Conservation (phyloP, 2,888 invertebrate species). For the Euproctis similis region DNA sequence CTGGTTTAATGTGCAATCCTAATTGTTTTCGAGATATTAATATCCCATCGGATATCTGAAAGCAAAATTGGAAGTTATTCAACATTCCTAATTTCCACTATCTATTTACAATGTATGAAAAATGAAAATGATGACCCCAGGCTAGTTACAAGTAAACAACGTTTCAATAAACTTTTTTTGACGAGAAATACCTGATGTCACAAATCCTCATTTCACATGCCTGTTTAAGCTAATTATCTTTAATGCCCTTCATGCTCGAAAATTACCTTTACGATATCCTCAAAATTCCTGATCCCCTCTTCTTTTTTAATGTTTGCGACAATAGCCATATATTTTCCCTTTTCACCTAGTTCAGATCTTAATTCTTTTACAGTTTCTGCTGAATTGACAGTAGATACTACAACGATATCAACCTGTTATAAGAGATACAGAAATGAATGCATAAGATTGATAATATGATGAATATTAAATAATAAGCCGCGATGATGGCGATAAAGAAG, state of each 20-base stretch:
- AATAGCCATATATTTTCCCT: conserved; percentile 55
- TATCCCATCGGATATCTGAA: conserved; percentile 76
- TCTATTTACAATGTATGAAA: not conserved
- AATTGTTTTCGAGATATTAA: conserved; percentile 79
- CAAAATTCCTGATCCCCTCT: conserved; percentile 50
- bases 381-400: conserved; percentile 48
- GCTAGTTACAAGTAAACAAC: not conserved
- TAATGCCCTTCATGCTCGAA: no score
- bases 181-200: no score
- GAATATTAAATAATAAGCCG: no score
- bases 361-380: conserved; percentile 37
- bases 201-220: no score
- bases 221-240: no score
- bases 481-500: no score
- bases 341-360: conserved; percentile 46
- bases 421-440: not conserved
- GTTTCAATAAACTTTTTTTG: not conserved
- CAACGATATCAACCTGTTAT: conserved; percentile 57
- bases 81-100: not conserved
- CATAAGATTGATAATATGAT: no score
- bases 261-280: conserved; percentile 45
- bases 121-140: not conserved
- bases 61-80: conserved; percentile 2
- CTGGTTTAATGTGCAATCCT: conserved; percentile 63
- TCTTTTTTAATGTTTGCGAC: conserved; percentile 57